These are phyloP conservation scores for Carapus acus DNA, from an alignment of 2,797 vertebrate genomes.

Conservation along the genomic window DNA sequence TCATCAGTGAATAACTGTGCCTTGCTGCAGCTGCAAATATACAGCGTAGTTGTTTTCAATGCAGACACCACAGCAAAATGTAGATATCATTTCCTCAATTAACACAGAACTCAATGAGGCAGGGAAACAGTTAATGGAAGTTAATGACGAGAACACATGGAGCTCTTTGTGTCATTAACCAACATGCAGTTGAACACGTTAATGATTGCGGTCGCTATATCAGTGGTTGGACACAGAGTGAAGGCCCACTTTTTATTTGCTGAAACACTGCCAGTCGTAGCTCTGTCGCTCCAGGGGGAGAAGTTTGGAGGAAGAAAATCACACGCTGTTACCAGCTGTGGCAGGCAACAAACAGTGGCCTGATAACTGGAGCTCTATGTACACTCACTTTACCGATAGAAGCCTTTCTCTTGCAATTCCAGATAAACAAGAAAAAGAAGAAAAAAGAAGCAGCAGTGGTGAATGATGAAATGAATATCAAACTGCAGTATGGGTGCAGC, in stretches of 20 bases:
- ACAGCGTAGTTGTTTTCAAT: constrained; percentile 24
- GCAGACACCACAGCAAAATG: constrained; percentile 28
- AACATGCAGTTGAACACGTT: constrained; percentile 64
- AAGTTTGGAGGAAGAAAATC: constrained; percentile 12
- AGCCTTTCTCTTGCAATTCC: not conserved
- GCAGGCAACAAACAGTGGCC: not conserved
- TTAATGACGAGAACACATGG: constrained; percentile 66
- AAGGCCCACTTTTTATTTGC: constrained; percentile 26
- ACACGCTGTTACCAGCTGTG: not conserved
- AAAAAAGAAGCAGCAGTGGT: constrained; percentile 3
- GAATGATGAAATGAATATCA: constrained; percentile 4
- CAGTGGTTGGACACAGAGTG: constrained; percentile 30
- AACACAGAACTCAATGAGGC: constrained; percentile 60
- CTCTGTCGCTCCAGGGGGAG: constrained; percentile 10
- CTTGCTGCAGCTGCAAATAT: not conserved
- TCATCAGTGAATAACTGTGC: not conserved
- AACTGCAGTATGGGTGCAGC: not conserved
- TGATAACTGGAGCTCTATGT: constrained; percentile 6
- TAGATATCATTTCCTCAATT: constrained; percentile 59
- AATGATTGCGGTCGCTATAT: constrained; percentile 51
- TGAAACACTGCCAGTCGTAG: constrained; percentile 7
- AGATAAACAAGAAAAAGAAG: constrained; percentile 1
- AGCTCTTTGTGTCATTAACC: constrained; percentile 66
- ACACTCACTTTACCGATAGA: constrained; percentile 13
- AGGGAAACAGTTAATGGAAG: constrained; percentile 67